These are phyloP conservation scores for Octomys mimax DNA, from an alignment of 2,797 vertebrate species.

Conservation along the genomic window DNA sequence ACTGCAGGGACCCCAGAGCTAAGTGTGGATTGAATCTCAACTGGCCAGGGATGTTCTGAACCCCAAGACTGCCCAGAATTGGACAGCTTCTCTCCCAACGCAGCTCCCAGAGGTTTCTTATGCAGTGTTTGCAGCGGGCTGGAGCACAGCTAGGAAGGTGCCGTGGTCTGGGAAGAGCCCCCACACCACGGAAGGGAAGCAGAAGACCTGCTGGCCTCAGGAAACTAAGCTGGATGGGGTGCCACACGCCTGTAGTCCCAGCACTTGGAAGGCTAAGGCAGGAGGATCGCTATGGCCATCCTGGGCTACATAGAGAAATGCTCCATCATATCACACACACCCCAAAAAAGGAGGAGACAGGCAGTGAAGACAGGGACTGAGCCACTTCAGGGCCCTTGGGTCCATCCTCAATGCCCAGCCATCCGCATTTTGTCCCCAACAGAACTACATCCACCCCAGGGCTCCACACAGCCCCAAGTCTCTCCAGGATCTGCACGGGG, in stretches of 20 bases:
- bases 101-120: accelerated
- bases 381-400: too few species aligned
- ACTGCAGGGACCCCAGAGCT: neutral
- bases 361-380: too few species aligned
- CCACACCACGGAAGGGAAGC: neutral
- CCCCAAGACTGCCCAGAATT: neutral
- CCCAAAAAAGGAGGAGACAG: neutral
- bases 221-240: neutral
- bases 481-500: neutral
- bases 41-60: neutral
- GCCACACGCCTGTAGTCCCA: neutral
- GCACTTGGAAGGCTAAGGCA: neutral
- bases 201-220: neutral
- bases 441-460: accelerated
- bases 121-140: neutral
- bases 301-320: neutral
- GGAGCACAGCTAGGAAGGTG: accelerated
- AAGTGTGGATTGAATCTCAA: neutral
- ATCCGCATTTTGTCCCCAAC: neutral
- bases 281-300: neutral
- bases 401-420: neutral
- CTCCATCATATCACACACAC: neutral
- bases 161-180: neutral
- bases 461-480: neutral
- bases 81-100: neutral